phyloP scores from a whole-genome alignment of 2,888 invertebrate species.

The Orthosia cruda region DNA sequence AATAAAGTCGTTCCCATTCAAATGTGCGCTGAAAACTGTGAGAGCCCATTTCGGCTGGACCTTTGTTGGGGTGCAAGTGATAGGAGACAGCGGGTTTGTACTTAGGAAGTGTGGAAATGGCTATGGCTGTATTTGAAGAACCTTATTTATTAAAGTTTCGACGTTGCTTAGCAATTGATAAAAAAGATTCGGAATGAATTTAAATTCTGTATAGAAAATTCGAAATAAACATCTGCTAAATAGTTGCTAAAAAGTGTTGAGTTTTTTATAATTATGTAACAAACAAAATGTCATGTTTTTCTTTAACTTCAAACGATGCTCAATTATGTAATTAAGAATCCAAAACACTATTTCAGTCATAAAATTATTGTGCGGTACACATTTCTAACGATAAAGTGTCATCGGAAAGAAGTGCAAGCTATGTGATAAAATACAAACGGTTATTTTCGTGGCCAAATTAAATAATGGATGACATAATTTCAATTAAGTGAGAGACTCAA shows the following conservation, averaged over 20 bases:
- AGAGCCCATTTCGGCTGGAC: conserved; percentile 83
- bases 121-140: background rate
- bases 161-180: too few species aligned
- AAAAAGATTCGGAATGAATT: too few species aligned
- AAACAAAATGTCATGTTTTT: too few species aligned
- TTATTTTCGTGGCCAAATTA: background rate
- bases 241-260: too few species aligned
- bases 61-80: conserved; percentile 69
- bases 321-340: background rate
- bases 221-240: too few species aligned
- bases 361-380: background rate
- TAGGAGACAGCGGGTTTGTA: conserved; percentile 22
- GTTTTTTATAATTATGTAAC: too few species aligned
- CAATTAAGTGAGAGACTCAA: conserved; percentile 5
- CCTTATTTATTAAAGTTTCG: too few species aligned
- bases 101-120: background rate
- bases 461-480: conserved; percentile 23
- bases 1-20: conserved; percentile 89
- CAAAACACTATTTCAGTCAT: background rate
- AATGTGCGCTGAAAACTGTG: conserved; percentile 86
- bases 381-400: background rate
- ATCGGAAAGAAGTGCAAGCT: background rate
- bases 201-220: too few species aligned
- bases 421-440: background rate
- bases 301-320: too few species aligned